Evolutionary conservation across 2,888 invertebrate genomes (phyloP), one percentile per base, ranked within the genome.

Genomic region (Chrysolina americana): DNA sequence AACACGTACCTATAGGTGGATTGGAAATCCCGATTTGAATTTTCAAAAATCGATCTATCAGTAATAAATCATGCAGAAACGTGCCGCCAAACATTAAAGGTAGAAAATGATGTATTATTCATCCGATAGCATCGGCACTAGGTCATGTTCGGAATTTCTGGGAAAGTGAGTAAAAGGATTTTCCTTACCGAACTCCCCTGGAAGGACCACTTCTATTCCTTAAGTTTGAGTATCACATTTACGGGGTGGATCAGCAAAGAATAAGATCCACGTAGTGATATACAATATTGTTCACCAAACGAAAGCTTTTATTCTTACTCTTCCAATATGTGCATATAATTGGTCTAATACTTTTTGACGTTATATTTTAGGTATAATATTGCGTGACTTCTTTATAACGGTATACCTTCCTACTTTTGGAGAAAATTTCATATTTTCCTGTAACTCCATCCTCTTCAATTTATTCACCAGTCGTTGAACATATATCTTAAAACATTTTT

Each of bases 81-180:
- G 73, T 73, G 71, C 68, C 63, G 71, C 13, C 65, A 65, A 63
- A 68, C 48, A 68, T 63, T 59, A 64, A 48, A 63, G 23, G 59
- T 36, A 62, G 47, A 71, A 62, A 68, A 62, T 36, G 53, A 72
- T 70, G 69, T 66, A 73, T 73, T 73, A 73, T 73, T 75, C 72
- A 73, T 73, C 28, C 36, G 47, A 62, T 66, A 21, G 17, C 59
- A 70, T 70, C 74, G 68, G 69, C 50, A 76, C 62, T 73, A 65
- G 71, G 68, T 76, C 73, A 68, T 73, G 73, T 66, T 70, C 21
- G 11, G 66, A 70, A 63, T 65, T 76, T 73, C 65, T 70, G 68
- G 64, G 65, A 73, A 76, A 66, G 47, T 71, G 69, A 73, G 68
- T 68, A 71, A 73, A 71, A 59, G 73, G 70, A 62, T 70, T 76